These are phyloP conservation scores for Stegostoma tigrinum DNA, from an alignment of 2,113 vertebrate genomes.

Conservation along the genomic window DNA sequence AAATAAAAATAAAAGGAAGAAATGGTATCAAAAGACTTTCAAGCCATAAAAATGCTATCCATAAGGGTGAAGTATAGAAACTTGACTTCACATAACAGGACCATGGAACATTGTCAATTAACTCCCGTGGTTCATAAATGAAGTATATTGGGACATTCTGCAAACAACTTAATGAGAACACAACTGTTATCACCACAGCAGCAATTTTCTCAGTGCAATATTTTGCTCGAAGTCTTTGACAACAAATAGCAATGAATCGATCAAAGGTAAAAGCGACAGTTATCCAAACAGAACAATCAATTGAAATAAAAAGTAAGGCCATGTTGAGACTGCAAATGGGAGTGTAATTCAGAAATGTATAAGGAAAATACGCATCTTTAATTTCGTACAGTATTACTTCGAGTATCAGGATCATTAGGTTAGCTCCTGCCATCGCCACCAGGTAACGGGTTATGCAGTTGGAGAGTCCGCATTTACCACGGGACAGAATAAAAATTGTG, in stretches of 20 bases:
- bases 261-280: background rate
- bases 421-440: background rate
- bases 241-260: background rate
- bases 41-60: background rate
- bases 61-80: background rate
- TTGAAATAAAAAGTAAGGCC: background rate
- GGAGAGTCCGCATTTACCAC: background rate
- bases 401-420: background rate
- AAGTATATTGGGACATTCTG: background rate
- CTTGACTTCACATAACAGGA: background rate
- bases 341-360: background rate
- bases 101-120: background rate
- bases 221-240: background rate
- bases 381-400: background rate
- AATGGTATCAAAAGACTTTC: background rate
- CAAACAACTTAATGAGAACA: background rate
- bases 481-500: background rate
- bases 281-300: conserved; percentile 1
- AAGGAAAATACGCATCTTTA: background rate
- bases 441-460: background rate
- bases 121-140: conserved; percentile 2
- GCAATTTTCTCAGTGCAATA: background rate
- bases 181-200: background rate
- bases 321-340: background rate
- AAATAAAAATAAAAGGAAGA: background rate